These are phyloP conservation scores for Phengaris alcon DNA, from an alignment of 2,888 invertebrate genomes.

Conservation along the genomic window DNA sequence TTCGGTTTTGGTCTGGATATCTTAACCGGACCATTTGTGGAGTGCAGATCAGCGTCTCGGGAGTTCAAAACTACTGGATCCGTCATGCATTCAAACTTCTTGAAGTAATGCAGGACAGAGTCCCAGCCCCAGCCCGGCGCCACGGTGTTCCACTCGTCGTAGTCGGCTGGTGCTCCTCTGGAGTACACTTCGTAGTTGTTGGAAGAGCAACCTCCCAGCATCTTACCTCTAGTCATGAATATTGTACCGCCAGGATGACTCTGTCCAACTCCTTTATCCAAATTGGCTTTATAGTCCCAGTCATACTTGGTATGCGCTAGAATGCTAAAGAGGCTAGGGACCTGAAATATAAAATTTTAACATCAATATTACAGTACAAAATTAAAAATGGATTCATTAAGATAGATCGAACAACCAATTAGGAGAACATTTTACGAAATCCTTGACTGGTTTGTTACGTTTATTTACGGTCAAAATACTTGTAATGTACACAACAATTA, in stretches of 20 bases:
- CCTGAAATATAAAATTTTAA: slow-evolving; percentile 35
- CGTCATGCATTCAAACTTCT: slow-evolving; percentile 48
- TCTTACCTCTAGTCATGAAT: slow-evolving; percentile 46
- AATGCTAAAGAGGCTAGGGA: slow-evolving; percentile 45
- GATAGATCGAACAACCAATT: no score
- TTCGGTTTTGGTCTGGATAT: slow-evolving; percentile 46
- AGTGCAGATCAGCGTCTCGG: slow-evolving; percentile 43
- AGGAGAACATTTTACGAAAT: no score
- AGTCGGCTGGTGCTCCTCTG: slow-evolving; percentile 48
- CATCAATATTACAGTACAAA: no score
- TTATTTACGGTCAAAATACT: no score
- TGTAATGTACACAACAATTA: no score
- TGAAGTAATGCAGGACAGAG: slow-evolving; percentile 46
- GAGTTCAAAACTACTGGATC: slow-evolving; percentile 41
- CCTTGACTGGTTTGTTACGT: no score
- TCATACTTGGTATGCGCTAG: slow-evolving; percentile 45
- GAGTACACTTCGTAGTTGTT: slow-evolving; percentile 47
- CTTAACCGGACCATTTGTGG: slow-evolving; percentile 45
- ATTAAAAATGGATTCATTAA: neutral
- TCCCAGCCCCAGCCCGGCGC: slow-evolving; percentile 50
- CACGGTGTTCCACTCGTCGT: slow-evolving; percentile 45
- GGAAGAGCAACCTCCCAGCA: slow-evolving; percentile 49
- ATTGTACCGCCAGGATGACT: slow-evolving; percentile 41
- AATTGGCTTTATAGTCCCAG: slow-evolving; percentile 44
- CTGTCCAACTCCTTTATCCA: slow-evolving; percentile 44